Evolutionary conservation across 2,113 vertebrate species (phyloP).

Genomic region (Carlito syrichta): DNA sequence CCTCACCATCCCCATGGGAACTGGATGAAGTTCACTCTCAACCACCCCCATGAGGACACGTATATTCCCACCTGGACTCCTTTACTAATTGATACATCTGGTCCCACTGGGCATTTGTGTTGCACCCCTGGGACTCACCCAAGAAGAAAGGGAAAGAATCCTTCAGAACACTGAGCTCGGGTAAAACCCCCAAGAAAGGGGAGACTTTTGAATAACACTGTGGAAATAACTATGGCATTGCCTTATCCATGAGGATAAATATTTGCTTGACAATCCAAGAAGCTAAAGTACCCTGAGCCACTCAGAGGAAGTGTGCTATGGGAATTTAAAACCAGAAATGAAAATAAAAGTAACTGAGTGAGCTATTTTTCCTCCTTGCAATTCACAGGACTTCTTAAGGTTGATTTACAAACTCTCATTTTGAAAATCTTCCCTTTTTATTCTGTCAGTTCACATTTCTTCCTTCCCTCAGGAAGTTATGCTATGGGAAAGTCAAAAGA

Average conservation of each 20-base stretch:
- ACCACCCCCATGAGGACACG: rapidly evolving
- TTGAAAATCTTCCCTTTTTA: background rate
- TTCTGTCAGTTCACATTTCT: background rate
- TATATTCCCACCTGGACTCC: rapidly evolving
- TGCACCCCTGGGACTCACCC: background rate
- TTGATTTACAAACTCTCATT: conserved; percentile 6
- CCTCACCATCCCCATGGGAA: no score
- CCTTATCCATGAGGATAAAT: background rate
- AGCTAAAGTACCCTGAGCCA: background rate
- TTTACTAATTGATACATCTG: background rate
- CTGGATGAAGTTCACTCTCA: rapidly evolving
- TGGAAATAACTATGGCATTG: no score
- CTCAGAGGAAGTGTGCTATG: background rate
- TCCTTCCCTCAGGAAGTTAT: background rate
- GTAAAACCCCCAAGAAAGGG: background rate
- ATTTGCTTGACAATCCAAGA: background rate
- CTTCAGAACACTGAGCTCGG: rapidly evolving
- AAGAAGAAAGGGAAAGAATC: background rate
- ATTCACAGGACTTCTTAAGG: background rate
- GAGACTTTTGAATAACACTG: rapidly evolving
- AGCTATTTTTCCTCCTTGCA: background rate
- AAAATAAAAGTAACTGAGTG: background rate
- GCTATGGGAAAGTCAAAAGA: background rate
- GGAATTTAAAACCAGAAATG: background rate
- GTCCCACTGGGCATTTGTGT: rapidly evolving